Evolutionary conservation across 2,113 vertebrate species (phyloP).

Genomic region (Microtus ochrogaster): DNA sequence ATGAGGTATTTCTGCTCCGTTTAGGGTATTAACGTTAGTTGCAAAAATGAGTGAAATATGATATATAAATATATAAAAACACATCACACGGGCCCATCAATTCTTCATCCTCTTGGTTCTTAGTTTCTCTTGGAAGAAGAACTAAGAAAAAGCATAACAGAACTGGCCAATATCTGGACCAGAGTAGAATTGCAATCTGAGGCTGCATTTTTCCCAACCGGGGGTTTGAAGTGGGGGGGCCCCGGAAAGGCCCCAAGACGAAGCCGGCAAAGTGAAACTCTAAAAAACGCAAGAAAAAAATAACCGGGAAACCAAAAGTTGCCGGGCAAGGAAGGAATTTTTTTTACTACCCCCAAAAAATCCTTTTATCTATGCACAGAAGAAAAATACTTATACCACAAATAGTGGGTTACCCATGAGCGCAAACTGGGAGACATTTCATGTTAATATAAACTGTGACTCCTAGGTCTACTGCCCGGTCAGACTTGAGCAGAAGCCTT

Average conservation of each 20-base stretch:
- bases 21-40: no score
- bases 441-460: neutral
- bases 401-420: neutral
- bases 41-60: no score
- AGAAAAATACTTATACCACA: neutral
- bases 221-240: no score
- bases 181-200: no score
- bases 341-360: neutral
- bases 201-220: no score
- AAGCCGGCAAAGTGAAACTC: constrained; percentile 24
- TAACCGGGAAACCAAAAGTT: constrained; percentile 35
- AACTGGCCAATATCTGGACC: no score
- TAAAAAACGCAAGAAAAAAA: constrained; percentile 26
- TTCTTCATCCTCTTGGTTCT: no score
- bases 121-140: no score
- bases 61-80: no score
- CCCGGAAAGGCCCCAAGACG: constrained; percentile 19
- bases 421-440: neutral
- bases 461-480: neutral
- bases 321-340: neutral
- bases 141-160: no score
- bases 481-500: neutral
- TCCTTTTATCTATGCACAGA: neutral
- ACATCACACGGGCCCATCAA: no score
- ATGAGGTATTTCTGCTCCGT: no score